Evolutionary conservation across 2,888 invertebrate genomes (phyloP), one percentile per base, ranked within the genome.

Genomic region (Galeruca laticollis): DNA sequence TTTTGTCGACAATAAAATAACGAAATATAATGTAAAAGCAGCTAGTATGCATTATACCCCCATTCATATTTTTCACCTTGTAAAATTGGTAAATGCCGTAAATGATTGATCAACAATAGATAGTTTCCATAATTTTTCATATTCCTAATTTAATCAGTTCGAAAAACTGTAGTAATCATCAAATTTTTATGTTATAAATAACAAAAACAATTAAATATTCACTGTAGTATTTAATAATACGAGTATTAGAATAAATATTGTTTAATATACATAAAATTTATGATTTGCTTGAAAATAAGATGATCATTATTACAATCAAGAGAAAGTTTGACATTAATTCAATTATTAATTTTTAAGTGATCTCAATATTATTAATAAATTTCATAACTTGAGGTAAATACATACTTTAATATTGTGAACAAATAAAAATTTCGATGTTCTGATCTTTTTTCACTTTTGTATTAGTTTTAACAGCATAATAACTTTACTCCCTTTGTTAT

Each of bases 21-120:
- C 11, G 13, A 37, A 15, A 43, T 43, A n/a, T 43, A 2, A n/a
- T 43, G 43, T n/a, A 43, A 43, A 43, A 43, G 15, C 43, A 43
- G 13, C 15, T 43, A 13, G 40, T n/a, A n/a, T 40, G n/a, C 40
- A 10, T n/a, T 40, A 5, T n/a, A n/a, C 13, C 13, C 11, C 13
- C 35, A 10, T 35, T 35, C 5, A 35, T 35, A 35, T n/a, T 59
- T 35, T 65, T 49, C 65, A 65, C 65, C 65, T 65, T 65, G 59
- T 35, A 49, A 10, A 21, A 31, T 59, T 35, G 15, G 59, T 49
- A 59, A 65, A 59, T 57, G 65, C 57, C 37, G 57, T 59, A 59
- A 49, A 59, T 47, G 57, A 65, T 33, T 65, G 49, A 65, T 65
- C 59, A 65, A 65, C 59, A 49, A 54, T 65, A 59, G 13, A 21